phyloP scores from a whole-genome alignment of 2,888 invertebrate species.

The Patella caerulea region DNA sequence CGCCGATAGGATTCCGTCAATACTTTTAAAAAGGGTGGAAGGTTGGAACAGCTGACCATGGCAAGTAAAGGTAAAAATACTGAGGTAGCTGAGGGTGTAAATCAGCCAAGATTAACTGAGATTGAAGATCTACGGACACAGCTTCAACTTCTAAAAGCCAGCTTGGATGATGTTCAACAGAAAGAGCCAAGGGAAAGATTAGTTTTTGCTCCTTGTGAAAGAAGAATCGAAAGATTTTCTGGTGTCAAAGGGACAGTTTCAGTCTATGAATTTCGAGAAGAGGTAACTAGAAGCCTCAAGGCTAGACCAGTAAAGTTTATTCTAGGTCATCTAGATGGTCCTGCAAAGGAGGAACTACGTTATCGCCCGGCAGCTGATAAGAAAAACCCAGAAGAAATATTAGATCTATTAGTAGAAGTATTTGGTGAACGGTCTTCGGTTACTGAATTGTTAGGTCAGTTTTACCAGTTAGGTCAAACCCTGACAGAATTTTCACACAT shows the following conservation, averaged over 20 bases:
- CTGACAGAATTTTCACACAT: neutral
- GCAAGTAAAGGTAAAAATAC: too few relatives aligned
- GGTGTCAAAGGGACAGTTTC: too few relatives aligned
- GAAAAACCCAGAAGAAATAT: neutral
- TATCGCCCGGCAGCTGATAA: neutral
- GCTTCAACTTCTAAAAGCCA: too few relatives aligned
- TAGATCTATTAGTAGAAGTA: neutral
- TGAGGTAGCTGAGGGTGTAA: too few relatives aligned
- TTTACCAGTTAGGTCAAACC: neutral
- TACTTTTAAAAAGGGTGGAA: neutral
- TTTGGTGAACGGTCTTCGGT: neutral
- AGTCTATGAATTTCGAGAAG: too few relatives aligned
- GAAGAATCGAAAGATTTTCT: too few relatives aligned
- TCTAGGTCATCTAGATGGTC: neutral
- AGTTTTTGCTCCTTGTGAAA: too few relatives aligned
- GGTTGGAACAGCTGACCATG: too few relatives aligned
- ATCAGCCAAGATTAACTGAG: too few relatives aligned
- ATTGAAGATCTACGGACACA: neutral
- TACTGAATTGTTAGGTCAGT: neutral
- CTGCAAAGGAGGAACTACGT: neutral
- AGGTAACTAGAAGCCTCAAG: neutral
- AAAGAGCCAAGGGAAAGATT: too few relatives aligned
- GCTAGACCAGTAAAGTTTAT: neutral
- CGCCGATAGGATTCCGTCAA: too few relatives aligned
- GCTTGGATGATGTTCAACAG: too few relatives aligned